Conservation (phyloP, 1,140 invertebrate species). For the Panagrolaimus sp. region DNA sequence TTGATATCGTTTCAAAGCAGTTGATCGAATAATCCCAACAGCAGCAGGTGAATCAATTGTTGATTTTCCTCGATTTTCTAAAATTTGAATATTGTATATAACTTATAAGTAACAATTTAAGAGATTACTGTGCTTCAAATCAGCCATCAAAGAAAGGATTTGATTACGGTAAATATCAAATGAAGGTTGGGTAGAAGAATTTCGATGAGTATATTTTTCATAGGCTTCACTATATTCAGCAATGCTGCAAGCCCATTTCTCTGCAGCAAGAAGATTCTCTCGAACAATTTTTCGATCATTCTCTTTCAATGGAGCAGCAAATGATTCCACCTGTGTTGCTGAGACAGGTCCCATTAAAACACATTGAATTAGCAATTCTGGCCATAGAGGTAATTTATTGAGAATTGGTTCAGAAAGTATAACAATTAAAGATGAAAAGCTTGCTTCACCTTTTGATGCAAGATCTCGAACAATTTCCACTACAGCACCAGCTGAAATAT, state of each 20-base stretch:
- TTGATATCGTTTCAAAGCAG: neutral
- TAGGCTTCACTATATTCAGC: neutral
- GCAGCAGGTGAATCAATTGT: neutral
- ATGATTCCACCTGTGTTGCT: neutral
- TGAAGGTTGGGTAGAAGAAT: neutral
- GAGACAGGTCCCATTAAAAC: neutral
- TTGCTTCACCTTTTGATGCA: neutral
- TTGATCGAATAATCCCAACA: neutral
- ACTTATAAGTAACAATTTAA: neutral
- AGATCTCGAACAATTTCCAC: neutral
- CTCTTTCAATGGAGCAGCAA: neutral
- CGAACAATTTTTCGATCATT: neutral
- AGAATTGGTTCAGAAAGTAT: neutral
- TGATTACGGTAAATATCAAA: slow-evolving; percentile 8
- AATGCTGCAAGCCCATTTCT: neutral
- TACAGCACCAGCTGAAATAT: neutral
- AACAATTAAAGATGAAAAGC: neutral
- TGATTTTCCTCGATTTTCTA: neutral
- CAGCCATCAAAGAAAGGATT: neutral
- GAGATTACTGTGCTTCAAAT: neutral
- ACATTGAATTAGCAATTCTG: neutral
- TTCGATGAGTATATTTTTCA: neutral
- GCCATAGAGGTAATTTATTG: neutral
- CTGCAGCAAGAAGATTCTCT: neutral
- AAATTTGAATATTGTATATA: neutral